Evolutionary conservation across 2,888 invertebrate genomes (phyloP), one percentile per base, ranked within the genome.

Genomic region (Tachystola acroxantha): DNA sequence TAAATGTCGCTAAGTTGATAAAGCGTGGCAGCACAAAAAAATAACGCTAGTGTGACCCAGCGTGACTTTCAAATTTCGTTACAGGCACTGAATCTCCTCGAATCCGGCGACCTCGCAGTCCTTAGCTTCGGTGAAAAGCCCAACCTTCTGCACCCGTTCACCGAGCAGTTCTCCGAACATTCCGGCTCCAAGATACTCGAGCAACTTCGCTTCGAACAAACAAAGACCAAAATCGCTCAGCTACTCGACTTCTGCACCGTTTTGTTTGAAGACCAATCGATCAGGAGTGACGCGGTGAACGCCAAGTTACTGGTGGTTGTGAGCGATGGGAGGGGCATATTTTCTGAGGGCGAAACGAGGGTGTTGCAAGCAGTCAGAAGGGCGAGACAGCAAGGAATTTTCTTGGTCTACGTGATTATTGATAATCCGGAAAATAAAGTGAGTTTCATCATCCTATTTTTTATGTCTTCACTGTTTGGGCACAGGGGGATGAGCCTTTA

Each of bases 321-420:
- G 2, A 97, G 98, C 24, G 99, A 99, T 79, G 99, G 99, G 0
- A 89, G 97, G 27, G 97, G 97, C 1, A 92, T 98, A 47, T 96
- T 94, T 72, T 93, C 94, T 3, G 95, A 96, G 64, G 98, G 98
- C 0, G 91, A 92, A 56, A 91, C 91, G 0, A 89, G 85, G 41
- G 94, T 98, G 1, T 11, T 75, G 1, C 90, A 91, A 48, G 94
- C 97, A 0, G 93, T 98, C 0, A 88, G 96, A 53, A 81, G 92
- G 53, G 96, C 96, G 2, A 90, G 93, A 44, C 89, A 95, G 34
- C 90, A 92, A 36, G 92, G 95, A 26, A 92, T 99, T 49, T 99
- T 99, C 76, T 89, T 96, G 44, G 96, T 99, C 3, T 99, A 98
- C 68, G 92, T 99, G 33, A 94, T 99, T 45, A 92, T 99, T 30